Conservation (phyloP, 2,888 invertebrate genomes). For the Drosophila cracens region DNA sequence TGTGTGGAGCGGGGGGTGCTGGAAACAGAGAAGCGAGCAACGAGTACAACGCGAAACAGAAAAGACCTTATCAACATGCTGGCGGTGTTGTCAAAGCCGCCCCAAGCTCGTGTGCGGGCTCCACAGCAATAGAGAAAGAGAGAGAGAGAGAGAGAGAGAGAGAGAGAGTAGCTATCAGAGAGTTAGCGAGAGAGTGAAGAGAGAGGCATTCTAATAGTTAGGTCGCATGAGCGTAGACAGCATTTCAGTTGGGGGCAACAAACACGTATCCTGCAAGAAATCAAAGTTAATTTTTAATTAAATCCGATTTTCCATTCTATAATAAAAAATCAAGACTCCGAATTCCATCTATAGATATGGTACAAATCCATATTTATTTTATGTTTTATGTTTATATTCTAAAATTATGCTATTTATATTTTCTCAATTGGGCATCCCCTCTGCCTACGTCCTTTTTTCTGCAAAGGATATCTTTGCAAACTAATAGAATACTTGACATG, state of each 20-base stretch:
- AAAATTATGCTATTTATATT: too few species aligned
- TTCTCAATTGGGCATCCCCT: too few species aligned
- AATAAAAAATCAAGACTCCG: not conserved
- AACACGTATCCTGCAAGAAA: not conserved
- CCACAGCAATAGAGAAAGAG: constrained; percentile 1
- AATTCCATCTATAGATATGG: not conserved
- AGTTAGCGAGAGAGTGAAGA: not conserved
- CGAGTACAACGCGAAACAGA: constrained; percentile 10
- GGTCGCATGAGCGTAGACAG: not conserved
- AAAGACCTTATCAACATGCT: constrained; percentile 70
- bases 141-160: not conserved
- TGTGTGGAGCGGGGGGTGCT: not conserved
- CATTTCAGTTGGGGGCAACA: not conserved
- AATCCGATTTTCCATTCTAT: not conserved
- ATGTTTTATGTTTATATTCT: too few species aligned
- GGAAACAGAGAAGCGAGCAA: not conserved
- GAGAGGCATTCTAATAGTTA: not conserved
- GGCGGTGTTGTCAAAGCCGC: constrained; percentile 75
- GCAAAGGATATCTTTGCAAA: too few species aligned
- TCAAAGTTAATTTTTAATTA: not conserved
- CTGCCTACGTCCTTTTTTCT: too few species aligned
- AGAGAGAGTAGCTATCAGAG: not conserved
- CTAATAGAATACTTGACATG: too few species aligned
- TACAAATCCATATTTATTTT: too few species aligned
- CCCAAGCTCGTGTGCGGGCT: constrained; percentile 69